Evolutionary conservation across 2,888 invertebrate species (phyloP).

Genomic region (Eupithecia insigniata): DNA sequence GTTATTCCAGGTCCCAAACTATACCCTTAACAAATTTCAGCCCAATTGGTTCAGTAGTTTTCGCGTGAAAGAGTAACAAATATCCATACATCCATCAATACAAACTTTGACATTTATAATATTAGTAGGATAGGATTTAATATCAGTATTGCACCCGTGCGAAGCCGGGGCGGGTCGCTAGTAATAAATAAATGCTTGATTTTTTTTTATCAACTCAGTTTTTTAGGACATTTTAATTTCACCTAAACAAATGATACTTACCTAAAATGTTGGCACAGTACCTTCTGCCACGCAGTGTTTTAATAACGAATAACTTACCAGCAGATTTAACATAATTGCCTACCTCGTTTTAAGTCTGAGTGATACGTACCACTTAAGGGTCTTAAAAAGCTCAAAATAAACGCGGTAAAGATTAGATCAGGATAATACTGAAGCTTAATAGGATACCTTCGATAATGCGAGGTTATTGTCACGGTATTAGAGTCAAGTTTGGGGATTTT

Average conservation of each 20-base stretch:
- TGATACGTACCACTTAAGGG: constrained; percentile 25
- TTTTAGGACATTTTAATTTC: too few relatives aligned
- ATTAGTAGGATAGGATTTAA: too few relatives aligned
- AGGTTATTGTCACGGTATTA: neutral
- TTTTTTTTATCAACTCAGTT: too few relatives aligned
- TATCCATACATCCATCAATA: too few relatives aligned
- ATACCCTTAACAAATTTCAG: too few relatives aligned
- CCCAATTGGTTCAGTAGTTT: too few relatives aligned
- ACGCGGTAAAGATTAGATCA: constrained; percentile 41
- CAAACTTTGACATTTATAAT: too few relatives aligned
- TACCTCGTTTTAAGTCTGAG: constrained; percentile 5
- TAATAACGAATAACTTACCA: neutral
- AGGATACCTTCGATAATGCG: neutral
- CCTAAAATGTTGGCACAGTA: neutral
- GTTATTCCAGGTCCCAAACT: too few relatives aligned
- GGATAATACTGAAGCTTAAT: constrained; percentile 35
- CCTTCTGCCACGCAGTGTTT: neutral
- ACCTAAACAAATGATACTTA: neutral
- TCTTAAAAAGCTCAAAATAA: constrained; percentile 38
- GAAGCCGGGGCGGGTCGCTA: too few relatives aligned
- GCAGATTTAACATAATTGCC: constrained; percentile 1
- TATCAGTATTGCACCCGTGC: too few relatives aligned
- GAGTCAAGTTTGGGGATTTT: neutral
- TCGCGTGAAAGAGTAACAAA: too few relatives aligned
- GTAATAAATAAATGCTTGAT: too few relatives aligned